These are phyloP conservation scores for Pyrrhia umbra DNA, from an alignment of 2,888 invertebrate genomes.

Conservation along the genomic window DNA sequence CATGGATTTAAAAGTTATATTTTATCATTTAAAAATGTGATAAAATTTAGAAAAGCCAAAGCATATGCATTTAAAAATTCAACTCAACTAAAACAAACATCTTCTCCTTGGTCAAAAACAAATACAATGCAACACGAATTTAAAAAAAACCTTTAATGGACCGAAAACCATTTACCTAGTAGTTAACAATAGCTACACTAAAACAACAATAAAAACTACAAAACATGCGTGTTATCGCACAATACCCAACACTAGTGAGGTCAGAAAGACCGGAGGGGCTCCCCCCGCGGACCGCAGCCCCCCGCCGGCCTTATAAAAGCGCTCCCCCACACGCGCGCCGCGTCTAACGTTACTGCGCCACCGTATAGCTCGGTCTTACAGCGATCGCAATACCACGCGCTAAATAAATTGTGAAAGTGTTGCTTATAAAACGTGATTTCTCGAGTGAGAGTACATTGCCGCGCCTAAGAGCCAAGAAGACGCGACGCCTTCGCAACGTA, in stretches of 20 bases:
- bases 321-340: constrained; percentile 84
- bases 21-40: neutral
- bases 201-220: constrained; percentile 56
- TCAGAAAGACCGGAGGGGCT: constrained; percentile 73
- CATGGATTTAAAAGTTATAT: neutral
- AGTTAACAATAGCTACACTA: constrained; percentile 43
- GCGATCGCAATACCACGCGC: constrained; percentile 80
- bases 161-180: constrained; percentile 31
- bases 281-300: constrained; percentile 56
- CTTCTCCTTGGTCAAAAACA: neutral
- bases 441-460: constrained; percentile 84
- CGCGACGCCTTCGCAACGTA: constrained; percentile 65
- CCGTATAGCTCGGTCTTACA: constrained; percentile 77
- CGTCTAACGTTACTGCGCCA: constrained; percentile 82
- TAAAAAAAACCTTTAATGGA: constrained; percentile 23
- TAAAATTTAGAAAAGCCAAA: no score
- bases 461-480: constrained; percentile 65
- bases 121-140: constrained; percentile 8
- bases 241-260: constrained; percentile 79
- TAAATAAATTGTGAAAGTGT: constrained; percentile 88
- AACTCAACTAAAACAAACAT: neutral
- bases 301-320: constrained; percentile 77
- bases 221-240: constrained; percentile 61
- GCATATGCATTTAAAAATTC: neutral
- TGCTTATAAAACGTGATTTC: constrained; percentile 81